Evolutionary conservation across 2,888 invertebrate genomes (phyloP), one percentile per base, ranked within the genome.

Genomic region (Cryptocephalus moraei): DNA sequence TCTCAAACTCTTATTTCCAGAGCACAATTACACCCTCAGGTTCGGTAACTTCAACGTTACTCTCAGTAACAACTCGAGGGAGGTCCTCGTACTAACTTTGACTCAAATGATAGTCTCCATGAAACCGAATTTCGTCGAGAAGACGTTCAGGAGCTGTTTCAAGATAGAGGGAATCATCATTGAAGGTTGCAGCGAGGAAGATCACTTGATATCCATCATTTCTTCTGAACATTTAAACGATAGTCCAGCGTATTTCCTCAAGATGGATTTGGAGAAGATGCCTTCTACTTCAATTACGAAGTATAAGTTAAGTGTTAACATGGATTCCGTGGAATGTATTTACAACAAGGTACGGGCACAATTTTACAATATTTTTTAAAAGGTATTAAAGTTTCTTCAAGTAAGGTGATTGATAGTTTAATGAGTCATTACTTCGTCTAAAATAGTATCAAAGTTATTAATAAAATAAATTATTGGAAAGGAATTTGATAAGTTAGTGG

Each of bases 1-100:
- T 36, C n/a, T 12, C 11, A 33, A 33, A 22, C n/a, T 39, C 8
- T 49, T 43, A 47, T 47, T 61, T 60, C 39, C 73, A 81, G 86
- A 86, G 59, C 86, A 86, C 63, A 86, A 85, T 69, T 71, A 86
- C 49, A 85, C 84, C 67, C 74, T 89, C 52, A 83, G 86, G 1
- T 65, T 89, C 44, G 84, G 84, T 11, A 86, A 86, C 64, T 80
- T 82, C 56, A 82, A 82, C 1, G 50, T 86, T 46, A 81, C 82
- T 9, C 68, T 88, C 43, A 73, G 82, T 56, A 84, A 81, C 61
- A 76, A 80, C 49, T 77, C 77, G 47, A 81, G 79, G 56, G 87
- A 88, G 69, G 78, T 88, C 9, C 63, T 86, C 49, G 81, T 85
- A 13, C 67, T 84, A 53, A 84, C 84, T 0, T 64, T 88, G 50